Evolutionary conservation across 2,113 vertebrate species (phyloP).

Genomic region (Dipodomys stephensi): DNA sequence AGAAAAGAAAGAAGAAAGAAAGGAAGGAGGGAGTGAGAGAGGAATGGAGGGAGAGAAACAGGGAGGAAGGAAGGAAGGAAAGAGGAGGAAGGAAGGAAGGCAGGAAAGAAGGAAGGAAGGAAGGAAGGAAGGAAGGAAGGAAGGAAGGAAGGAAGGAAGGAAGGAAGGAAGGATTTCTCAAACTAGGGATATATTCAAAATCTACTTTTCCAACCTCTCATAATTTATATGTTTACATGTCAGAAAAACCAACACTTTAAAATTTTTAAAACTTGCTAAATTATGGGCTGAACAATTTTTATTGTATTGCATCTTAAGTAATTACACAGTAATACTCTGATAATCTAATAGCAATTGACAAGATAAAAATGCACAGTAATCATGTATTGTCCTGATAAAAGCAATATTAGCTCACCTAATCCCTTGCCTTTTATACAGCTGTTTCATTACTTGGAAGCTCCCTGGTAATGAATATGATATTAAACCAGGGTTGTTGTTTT

Average conservation of each 20-base stretch:
- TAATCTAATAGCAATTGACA: constrained; percentile 80
- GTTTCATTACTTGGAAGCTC: constrained; percentile 80
- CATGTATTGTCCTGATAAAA: constrained; percentile 50
- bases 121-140: no score
- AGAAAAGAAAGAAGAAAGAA: no score
- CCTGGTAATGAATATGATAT: constrained; percentile 83
- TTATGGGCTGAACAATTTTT: constrained; percentile 64
- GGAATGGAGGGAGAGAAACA: no score
- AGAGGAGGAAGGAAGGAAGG: no score
- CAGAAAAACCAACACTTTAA: constrained; percentile 50
- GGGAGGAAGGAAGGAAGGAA: no score
- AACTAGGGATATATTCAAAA: background rate
- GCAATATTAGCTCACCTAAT: constrained; percentile 69
- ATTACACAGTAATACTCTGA: constrained; percentile 76
- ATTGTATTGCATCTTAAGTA: constrained; percentile 70
- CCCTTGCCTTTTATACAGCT: constrained; percentile 71
- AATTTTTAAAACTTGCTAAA: constrained; percentile 10
- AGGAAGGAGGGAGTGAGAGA: no score
- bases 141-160: no score
- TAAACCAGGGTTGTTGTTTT: constrained; percentile 66
- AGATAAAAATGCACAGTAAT: constrained; percentile 74
- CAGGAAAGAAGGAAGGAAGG: no score
- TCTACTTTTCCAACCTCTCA: background rate
- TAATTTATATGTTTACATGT: background rate
- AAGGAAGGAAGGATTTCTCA: background rate